These are phyloP conservation scores for Scortum barcoo DNA, from an alignment of 2,113 vertebrate species.

Conservation along the genomic window DNA sequence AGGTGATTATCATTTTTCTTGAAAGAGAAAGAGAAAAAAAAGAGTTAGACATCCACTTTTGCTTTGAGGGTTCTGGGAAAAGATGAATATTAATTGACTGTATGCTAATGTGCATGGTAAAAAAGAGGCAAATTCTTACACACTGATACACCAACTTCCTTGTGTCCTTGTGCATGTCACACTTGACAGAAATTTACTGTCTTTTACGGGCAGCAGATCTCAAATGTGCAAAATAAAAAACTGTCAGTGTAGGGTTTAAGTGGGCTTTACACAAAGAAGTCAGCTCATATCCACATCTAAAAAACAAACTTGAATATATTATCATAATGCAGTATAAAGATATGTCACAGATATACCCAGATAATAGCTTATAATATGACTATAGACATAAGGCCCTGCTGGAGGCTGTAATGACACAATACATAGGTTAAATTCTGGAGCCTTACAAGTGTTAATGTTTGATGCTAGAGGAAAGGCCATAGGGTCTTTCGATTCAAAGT, in stretches of 20 bases:
- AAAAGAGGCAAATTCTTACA: constrained; percentile 11
- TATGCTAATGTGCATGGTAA: constrained; percentile 11
- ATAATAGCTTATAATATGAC: not conserved
- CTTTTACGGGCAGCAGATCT: constrained; percentile 14
- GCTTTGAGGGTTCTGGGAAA: constrained; percentile 16
- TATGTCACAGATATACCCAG: too few species aligned
- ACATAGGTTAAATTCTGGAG: not conserved
- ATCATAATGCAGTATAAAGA: not conserved
- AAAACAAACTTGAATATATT: not conserved
- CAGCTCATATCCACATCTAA: not conserved
- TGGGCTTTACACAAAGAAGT: not conserved
- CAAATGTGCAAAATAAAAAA: not conserved
- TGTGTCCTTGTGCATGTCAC: constrained; percentile 36
- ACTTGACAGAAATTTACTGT: not conserved
- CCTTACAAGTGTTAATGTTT: not conserved
- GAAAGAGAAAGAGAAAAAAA: constrained; percentile 27
- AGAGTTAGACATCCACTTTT: constrained; percentile 23
- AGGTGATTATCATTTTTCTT: constrained; percentile 60
- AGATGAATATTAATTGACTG: constrained; percentile 27
- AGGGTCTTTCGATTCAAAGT: not conserved
- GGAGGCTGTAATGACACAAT: not conserved
- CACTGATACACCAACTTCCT: constrained; percentile 1
- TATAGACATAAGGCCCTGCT: not conserved
- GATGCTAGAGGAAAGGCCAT: not conserved
- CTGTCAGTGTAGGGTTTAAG: constrained; percentile 3